These are phyloP conservation scores for Agrypnus murinus DNA, from an alignment of 2,888 invertebrate genomes.

Conservation along the genomic window DNA sequence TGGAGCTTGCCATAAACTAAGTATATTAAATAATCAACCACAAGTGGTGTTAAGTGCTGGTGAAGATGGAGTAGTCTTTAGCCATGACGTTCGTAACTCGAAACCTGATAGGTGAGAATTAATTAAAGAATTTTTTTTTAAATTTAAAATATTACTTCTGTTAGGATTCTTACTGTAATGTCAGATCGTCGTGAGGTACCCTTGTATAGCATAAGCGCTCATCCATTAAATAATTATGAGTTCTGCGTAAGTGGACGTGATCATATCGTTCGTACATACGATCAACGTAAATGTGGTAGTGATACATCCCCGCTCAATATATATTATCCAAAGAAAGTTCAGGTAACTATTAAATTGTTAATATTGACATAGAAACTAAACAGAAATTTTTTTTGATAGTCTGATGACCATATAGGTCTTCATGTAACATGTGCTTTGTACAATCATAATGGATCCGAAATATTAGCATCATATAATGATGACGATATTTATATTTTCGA, in stretches of 20 bases:
- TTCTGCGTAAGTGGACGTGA: slow-evolving; percentile 91
- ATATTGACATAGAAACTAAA: no score
- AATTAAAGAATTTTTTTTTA: slow-evolving; percentile 1
- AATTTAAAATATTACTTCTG: slow-evolving; percentile 48
- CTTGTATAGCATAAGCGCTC: slow-evolving; percentile 90
- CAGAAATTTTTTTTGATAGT: slow-evolving; percentile 52
- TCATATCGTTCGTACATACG: slow-evolving; percentile 84
- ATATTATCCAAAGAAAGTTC: slow-evolving; percentile 62
- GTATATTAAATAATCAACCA: slow-evolving; percentile 83
- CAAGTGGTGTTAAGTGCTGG: slow-evolving; percentile 89
- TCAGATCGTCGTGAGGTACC: slow-evolving; percentile 78
- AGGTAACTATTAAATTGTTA: slow-evolving; percentile 1
- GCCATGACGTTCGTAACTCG: slow-evolving; percentile 86
- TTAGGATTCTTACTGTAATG: slow-evolving; percentile 75
- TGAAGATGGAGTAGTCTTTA: slow-evolving; percentile 89
- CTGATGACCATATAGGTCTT: slow-evolving; percentile 63
- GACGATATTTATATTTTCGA: slow-evolving; percentile 94
- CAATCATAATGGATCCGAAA: slow-evolving; percentile 92
- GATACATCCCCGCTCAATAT: slow-evolving; percentile 58
- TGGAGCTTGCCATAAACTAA: slow-evolving; percentile 90
- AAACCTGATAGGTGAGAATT: slow-evolving; percentile 76
- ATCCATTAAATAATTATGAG: slow-evolving; percentile 85
- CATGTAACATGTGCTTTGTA: slow-evolving; percentile 94
- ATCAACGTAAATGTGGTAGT: slow-evolving; percentile 74
- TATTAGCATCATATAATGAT: slow-evolving; percentile 95